Evolutionary conservation across 1,140 invertebrate species (phyloP).

Genomic region (Branchinecta lindahli): DNA sequence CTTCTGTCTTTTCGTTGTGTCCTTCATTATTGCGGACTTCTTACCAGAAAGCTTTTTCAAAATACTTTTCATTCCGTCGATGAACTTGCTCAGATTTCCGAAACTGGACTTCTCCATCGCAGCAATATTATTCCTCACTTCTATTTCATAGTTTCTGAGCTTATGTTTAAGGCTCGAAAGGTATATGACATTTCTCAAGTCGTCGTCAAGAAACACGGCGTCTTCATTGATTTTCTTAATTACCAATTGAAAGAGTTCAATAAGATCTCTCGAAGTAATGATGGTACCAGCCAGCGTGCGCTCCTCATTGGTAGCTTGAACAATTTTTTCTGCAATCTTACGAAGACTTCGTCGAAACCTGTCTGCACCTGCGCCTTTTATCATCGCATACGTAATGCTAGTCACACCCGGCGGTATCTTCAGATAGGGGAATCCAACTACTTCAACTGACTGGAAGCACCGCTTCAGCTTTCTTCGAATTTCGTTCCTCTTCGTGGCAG

Average conservation of each 20-base stretch:
- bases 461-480: too few species aligned
- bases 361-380: background rate
- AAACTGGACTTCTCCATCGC: background rate
- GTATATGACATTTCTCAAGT: background rate
- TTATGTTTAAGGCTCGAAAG: background rate
- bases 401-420: background rate
- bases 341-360: background rate
- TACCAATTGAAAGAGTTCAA: background rate
- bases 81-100: too few species aligned
- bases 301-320: background rate
- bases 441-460: background rate
- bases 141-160: background rate
- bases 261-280: background rate
- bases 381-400: background rate
- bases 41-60: background rate
- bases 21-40: background rate
- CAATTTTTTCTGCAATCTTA: background rate
- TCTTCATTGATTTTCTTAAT: background rate
- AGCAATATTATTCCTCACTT: background rate
- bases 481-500: background rate
- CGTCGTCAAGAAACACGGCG: background rate
- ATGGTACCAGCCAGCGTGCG: background rate
- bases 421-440: background rate
- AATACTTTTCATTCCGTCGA: background rate
- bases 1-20: background rate